Conservation (phyloP, 2,113 vertebrate genomes). For the Oxyruncus cristatus region DNA sequence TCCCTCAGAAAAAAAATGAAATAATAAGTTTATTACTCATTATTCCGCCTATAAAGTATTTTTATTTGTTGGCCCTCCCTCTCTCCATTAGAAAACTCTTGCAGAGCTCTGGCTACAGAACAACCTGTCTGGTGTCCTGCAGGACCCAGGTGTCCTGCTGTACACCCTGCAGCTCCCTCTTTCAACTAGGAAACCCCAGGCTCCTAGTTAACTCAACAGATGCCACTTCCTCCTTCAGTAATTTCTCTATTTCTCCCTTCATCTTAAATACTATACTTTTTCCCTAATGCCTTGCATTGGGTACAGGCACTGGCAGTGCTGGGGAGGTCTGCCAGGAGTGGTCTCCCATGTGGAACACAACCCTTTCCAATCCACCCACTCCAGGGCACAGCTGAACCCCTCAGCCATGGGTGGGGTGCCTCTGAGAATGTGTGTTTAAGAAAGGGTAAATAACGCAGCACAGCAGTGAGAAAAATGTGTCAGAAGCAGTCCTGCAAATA, state of each 20-base stretch:
- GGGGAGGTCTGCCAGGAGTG: not conserved
- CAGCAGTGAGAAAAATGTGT: not conserved
- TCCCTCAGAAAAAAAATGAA: not conserved
- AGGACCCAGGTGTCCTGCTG: not conserved
- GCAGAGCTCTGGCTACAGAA: not conserved
- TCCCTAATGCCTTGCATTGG: not conserved
- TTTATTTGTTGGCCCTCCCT: not conserved
- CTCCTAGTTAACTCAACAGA: not conserved
- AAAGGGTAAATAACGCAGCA: not conserved
- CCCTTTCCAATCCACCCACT: not conserved
- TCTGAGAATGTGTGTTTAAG: not conserved
- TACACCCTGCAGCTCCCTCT: not conserved
- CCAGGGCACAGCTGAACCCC: not conserved
- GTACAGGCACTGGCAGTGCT: not conserved
- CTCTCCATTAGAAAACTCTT: not conserved
- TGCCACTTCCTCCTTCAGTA: not conserved
- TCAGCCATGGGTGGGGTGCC: not conserved
- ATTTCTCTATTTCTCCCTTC: not conserved
- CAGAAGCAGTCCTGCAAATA: not conserved
- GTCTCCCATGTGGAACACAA: not conserved
- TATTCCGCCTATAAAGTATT: not conserved
- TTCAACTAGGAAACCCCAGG: not conserved
- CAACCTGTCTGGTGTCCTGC: not conserved
- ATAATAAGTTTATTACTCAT: not conserved
- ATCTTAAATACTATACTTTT: not conserved